phyloP scores from a whole-genome alignment of 1,140 invertebrate genomes.

The Belonocnema kinseyi region DNA sequence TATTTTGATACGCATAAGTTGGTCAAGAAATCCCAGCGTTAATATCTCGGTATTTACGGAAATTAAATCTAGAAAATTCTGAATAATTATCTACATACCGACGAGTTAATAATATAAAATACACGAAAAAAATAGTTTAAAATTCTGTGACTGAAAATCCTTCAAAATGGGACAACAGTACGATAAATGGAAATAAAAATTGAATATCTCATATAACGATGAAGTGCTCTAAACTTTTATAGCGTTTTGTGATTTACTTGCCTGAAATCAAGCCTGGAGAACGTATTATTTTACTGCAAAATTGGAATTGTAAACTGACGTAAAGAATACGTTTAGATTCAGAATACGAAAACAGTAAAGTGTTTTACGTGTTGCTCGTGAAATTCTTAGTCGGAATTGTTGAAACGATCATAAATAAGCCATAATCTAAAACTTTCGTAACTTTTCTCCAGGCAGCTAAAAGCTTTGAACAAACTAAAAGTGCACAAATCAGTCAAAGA shows the following conservation, averaged over 20 bases:
- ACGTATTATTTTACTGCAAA: conserved; percentile 21
- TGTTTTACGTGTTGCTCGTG: conserved; percentile 17
- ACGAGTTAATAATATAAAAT: too few relatives aligned
- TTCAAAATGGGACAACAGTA: too few relatives aligned
- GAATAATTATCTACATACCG: too few relatives aligned
- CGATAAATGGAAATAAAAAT: background rate
- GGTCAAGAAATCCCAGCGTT: too few relatives aligned
- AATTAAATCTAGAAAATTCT: too few relatives aligned
- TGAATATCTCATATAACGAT: background rate
- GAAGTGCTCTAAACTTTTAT: background rate
- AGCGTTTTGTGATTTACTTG: background rate
- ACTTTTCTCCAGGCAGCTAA: background rate
- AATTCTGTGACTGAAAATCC: too few relatives aligned
- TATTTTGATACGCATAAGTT: too few relatives aligned
- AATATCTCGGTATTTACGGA: too few relatives aligned
- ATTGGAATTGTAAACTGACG: conserved; percentile 12
- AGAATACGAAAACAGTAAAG: conserved; percentile 25
- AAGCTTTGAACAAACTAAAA: background rate
- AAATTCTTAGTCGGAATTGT: conserved; percentile 18
- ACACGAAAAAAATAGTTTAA: too few relatives aligned
- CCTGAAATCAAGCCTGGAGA: background rate
- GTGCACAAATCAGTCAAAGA: background rate
- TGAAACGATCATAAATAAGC: conserved; percentile 24
- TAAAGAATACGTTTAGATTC: background rate
- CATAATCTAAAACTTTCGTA: background rate